Percentiles rank a stretch among this genome's conserved stretches.
phyloP scores from a whole-genome alignment of 2,113 vertebrate species.

The Dermatemys mawii region DNA sequence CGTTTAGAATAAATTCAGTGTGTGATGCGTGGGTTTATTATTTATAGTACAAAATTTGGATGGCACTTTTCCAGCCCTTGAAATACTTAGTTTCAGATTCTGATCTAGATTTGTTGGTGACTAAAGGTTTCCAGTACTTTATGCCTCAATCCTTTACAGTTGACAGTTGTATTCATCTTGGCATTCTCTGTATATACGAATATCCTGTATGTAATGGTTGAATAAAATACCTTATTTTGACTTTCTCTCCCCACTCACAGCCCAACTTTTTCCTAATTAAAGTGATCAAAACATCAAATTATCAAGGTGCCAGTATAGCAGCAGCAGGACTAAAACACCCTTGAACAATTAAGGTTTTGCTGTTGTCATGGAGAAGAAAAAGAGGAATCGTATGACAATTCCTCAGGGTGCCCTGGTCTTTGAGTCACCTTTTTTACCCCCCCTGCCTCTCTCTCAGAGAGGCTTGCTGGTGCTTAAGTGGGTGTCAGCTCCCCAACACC shows the following conservation, averaged over 20 bases:
- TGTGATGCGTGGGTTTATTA: background rate
- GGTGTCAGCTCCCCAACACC: too few relatives aligned
- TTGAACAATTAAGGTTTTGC: background rate
- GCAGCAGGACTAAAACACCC: background rate
- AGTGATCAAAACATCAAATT: background rate
- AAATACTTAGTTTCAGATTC: background rate
- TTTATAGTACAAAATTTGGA: background rate
- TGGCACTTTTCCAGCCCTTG: background rate
- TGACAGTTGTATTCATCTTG: background rate
- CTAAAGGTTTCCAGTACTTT: slow-evolving; percentile 4
- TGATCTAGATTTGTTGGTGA: background rate
- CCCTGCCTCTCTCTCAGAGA: too few relatives aligned
- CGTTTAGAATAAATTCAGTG: background rate
- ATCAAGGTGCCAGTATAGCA: background rate
- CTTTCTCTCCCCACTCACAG: background rate
- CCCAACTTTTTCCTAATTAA: background rate
- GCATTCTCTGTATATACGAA: background rate
- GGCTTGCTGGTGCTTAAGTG: too few relatives aligned
- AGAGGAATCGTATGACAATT: background rate
- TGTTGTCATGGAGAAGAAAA: background rate
- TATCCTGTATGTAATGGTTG: background rate
- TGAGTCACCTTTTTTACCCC: too few relatives aligned
- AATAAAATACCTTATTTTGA: background rate
- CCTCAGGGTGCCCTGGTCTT: background rate
- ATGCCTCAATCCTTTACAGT: background rate